Evolutionary conservation across 2,888 invertebrate genomes (phyloP).

Genomic region (Pecten maximus): DNA sequence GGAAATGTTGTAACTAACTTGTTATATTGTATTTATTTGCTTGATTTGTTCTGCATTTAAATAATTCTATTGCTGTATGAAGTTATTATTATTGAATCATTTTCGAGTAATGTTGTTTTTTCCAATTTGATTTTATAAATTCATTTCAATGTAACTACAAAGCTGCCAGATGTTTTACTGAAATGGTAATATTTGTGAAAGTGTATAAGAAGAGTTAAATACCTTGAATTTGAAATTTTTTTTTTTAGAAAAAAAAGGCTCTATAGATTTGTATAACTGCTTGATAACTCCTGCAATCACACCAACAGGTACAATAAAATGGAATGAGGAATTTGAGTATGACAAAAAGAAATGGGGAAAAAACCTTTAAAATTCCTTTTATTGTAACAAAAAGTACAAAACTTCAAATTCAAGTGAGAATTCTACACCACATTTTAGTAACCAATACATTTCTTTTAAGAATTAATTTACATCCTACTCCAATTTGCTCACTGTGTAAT

Average conservation of each 20-base stretch:
- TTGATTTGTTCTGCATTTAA: too few relatives aligned
- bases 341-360: background rate
- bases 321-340: background rate
- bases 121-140: too few relatives aligned
- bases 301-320: background rate
- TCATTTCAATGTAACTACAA: too few relatives aligned
- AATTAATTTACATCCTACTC: background rate
- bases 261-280: background rate
- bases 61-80: too few relatives aligned
- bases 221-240: background rate
- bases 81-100: too few relatives aligned
- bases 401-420: background rate
- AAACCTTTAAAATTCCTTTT: slow-evolving; percentile 3
- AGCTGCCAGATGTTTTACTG: too few relatives aligned
- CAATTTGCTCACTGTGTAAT: background rate
- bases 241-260: background rate
- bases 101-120: too few relatives aligned
- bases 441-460: background rate
- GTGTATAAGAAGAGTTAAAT: too few relatives aligned
- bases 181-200: too few relatives aligned
- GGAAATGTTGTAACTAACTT: too few relatives aligned
- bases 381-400: slow-evolving; percentile 10
- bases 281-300: background rate
- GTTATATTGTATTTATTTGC: too few relatives aligned
- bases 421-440: background rate